These are phyloP conservation scores for Sebastiscus albofasciatus DNA, from an alignment of 2,797 vertebrate species.

Conservation along the genomic window DNA sequence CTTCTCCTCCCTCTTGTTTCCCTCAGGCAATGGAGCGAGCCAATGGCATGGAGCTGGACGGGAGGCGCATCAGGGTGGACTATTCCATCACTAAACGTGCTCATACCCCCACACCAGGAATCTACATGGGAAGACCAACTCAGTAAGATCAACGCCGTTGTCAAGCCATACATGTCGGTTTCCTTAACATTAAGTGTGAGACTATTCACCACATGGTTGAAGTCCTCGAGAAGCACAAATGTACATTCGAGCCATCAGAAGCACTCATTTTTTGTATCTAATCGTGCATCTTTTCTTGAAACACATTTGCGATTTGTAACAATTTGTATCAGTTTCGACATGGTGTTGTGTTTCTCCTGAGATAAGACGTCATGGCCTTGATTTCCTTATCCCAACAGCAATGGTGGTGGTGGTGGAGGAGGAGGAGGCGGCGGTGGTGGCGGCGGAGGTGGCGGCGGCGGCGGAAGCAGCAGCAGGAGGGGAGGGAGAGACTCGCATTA, in stretches of 20 bases:
- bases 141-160: slow-evolving; percentile 84
- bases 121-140: slow-evolving; percentile 95
- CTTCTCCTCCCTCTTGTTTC: slow-evolving; percentile 29
- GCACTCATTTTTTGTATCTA: background rate
- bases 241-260: background rate
- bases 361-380: background rate
- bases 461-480: slow-evolving; percentile 62
- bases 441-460: background rate
- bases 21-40: slow-evolving; percentile 92
- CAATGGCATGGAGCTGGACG: slow-evolving; percentile 96
- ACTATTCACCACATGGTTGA: background rate
- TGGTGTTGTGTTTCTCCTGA: background rate
- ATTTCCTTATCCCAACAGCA: slow-evolving; percentile 44
- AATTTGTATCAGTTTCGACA: background rate
- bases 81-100: slow-evolving; percentile 95
- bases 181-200: background rate
- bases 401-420: slow-evolving; percentile 5
- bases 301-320: background rate
- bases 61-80: slow-evolving; percentile 92
- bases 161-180: background rate
- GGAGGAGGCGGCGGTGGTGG: background rate
- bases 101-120: slow-evolving; percentile 94
- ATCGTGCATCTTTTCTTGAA: background rate
- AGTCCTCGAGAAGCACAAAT: background rate
- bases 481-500: slow-evolving; percentile 88